Base-by-base conservation (phyloP, 2,113 vertebrate genomes). In the Rhinogobius similis region DNA sequence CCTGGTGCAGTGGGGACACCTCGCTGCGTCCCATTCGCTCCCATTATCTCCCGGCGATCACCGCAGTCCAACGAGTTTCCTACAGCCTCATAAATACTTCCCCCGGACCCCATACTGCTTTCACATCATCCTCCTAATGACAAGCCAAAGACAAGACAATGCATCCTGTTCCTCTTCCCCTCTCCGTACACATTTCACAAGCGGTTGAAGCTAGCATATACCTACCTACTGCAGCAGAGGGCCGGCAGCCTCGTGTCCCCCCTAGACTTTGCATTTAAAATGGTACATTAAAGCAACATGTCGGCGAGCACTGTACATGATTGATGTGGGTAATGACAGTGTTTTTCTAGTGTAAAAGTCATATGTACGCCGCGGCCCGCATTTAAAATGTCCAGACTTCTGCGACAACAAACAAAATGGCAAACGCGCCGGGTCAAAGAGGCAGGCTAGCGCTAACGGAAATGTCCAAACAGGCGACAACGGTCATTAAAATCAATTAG, bases 91-190 rank as follows among this genome's bases (percentile, higher is more conserved):
- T 93, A 95, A 96, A 95, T 96, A 96, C 93, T 96, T 93, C 94
- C 95, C 90, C 90, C 92, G 84, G 94, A 95, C 95, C 95, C 95
- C 95, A 96, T 94, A 95, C 94, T 93, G 95, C 95, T 96, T 94
- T 93, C 94, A 94, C 95, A 96, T 96, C 95, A 96, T 96, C 95
- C 96, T 93, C 89, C 94, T 97, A 97, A 97, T 97, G 95, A 96
- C 94, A 95, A 55, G 94, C 94, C 85, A 94, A 93, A 94, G 95
- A 96, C 94, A 94, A 55, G 82, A 79, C 93, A 95, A 96, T 95
- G 93, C 95, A 93, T 95, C 93, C 90, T 91, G 82, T 84, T 84
- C 89, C 86, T 87, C 82, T 76, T 73, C 81, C 69, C 80, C 70
- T 80, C 72, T 82, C 83, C 82, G 75, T 82, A 83, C 82, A 84